These are phyloP conservation scores for Cryptocephalus moraei DNA, from an alignment of 2,888 invertebrate genomes.

Conservation along the genomic window DNA sequence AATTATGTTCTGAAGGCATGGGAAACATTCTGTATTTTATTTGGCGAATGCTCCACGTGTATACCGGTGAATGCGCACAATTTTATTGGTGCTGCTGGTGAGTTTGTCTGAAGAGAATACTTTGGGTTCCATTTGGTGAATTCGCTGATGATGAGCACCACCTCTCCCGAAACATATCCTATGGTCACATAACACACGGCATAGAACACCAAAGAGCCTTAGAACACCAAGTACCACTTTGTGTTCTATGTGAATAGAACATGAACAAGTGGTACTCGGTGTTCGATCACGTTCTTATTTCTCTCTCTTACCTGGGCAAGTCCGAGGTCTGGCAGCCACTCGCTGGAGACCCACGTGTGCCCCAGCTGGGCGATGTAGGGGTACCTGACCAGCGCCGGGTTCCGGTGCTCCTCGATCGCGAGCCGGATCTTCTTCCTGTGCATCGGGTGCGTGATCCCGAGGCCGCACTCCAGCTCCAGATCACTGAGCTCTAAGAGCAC, in stretches of 20 bases:
- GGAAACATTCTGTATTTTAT: no score
- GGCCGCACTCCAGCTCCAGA: slow-evolving; percentile 79
- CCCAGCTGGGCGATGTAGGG: slow-evolving; percentile 79
- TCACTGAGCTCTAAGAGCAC: slow-evolving; percentile 86
- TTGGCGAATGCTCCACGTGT: no score
- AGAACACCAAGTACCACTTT: background rate
- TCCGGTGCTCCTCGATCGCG: slow-evolving; percentile 86
- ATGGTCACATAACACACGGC: no score
- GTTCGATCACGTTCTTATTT: background rate
- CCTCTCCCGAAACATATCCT: no score
- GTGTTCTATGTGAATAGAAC: background rate
- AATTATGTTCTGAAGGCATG: no score
- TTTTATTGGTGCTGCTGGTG: no score
- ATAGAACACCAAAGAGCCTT: no score
- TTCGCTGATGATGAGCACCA: no score
- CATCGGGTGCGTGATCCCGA: slow-evolving; percentile 87
- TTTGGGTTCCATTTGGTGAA: no score
- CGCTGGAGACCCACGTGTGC: slow-evolving; percentile 88
- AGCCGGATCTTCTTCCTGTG: slow-evolving; percentile 86
- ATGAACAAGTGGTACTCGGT: background rate
- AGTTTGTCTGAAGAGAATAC: no score
- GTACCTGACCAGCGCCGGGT: slow-evolving; percentile 78
- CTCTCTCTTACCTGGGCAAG: slow-evolving; percentile 53
- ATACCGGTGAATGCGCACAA: no score
- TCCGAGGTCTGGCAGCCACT: slow-evolving; percentile 88